Conservation (phyloP, 2,888 invertebrate species). For the Phyllotreta striolata region DNA sequence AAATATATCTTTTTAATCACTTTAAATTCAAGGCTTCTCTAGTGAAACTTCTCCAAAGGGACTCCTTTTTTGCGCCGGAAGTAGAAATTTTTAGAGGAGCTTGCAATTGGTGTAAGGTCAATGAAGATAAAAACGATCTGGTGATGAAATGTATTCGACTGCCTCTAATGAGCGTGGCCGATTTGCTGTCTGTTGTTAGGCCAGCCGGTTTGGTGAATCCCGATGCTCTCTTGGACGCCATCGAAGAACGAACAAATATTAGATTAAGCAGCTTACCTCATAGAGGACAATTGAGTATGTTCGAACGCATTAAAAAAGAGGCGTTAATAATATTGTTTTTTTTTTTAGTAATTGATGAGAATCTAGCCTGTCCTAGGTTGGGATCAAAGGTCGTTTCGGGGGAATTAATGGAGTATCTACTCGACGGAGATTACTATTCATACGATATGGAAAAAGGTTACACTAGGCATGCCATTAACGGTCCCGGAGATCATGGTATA, state of each 20-base stretch:
- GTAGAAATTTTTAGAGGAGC: conserved; percentile 94
- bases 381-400: conserved; percentile 89
- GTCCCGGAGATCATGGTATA: conserved; percentile 77
- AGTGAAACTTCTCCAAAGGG: conserved; percentile 84
- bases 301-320: not conserved
- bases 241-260: conserved; percentile 83
- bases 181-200: conserved; percentile 87
- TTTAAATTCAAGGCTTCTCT: conserved; percentile 70
- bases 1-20: no score
- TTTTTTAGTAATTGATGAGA: conserved; percentile 82
- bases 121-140: conserved; percentile 64
- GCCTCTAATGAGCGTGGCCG: conserved; percentile 86
- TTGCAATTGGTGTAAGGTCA: conserved; percentile 84
- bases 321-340: not conserved
- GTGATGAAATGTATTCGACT: conserved; percentile 75
- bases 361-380: conserved; percentile 83
- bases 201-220: conserved; percentile 87
- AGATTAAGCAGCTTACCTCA: conserved; percentile 82
- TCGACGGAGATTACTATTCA: conserved; percentile 87
- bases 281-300: conserved; percentile 79
- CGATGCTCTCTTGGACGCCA: conserved; percentile 93
- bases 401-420: conserved; percentile 85
- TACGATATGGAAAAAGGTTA: conserved; percentile 94
- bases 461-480: conserved; percentile 63
- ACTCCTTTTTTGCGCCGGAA: conserved; percentile 97